Evolutionary conservation across 2,888 invertebrate species (phyloP).

Genomic region (Agrenia bidenticulata): DNA sequence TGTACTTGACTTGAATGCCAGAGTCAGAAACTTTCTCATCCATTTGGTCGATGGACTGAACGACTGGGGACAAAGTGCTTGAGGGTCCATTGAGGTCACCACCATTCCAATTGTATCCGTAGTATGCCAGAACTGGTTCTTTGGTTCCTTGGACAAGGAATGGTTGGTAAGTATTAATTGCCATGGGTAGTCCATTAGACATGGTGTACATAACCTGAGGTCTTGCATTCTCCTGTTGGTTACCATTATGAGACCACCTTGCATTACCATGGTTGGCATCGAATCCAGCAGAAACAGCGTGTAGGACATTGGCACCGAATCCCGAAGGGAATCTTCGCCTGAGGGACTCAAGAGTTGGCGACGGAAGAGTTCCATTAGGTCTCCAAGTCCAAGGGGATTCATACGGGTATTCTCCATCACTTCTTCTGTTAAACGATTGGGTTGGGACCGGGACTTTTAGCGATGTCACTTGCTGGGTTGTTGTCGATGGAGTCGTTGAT

Average conservation of each 20-base stretch:
- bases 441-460: constrained; percentile 23
- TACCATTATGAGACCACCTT: constrained; percentile 11
- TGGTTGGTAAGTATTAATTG: constrained; percentile 30
- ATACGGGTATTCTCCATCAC: constrained; percentile 24
- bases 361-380: constrained; percentile 31
- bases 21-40: constrained; percentile 17
- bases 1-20: constrained; percentile 29
- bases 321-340: constrained; percentile 23
- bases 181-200: constrained; percentile 26
- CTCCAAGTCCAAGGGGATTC: constrained; percentile 48
- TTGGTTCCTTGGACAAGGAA: constrained; percentile 24
- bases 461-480: constrained; percentile 18
- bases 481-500: constrained; percentile 20
- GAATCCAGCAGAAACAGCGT: constrained; percentile 48
- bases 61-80: background rate
- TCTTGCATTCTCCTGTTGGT: constrained; percentile 30
- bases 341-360: constrained; percentile 20
- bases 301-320: constrained; percentile 47
- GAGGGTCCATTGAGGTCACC: background rate
- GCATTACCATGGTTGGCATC: constrained; percentile 28
- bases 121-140: constrained; percentile 24
- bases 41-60: background rate
- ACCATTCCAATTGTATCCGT: constrained; percentile 27
- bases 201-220: constrained; percentile 37
- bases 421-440: background rate